These are phyloP conservation scores for Fringilla coelebs DNA, from an alignment of 2,797 vertebrate species.

Conservation along the genomic window DNA sequence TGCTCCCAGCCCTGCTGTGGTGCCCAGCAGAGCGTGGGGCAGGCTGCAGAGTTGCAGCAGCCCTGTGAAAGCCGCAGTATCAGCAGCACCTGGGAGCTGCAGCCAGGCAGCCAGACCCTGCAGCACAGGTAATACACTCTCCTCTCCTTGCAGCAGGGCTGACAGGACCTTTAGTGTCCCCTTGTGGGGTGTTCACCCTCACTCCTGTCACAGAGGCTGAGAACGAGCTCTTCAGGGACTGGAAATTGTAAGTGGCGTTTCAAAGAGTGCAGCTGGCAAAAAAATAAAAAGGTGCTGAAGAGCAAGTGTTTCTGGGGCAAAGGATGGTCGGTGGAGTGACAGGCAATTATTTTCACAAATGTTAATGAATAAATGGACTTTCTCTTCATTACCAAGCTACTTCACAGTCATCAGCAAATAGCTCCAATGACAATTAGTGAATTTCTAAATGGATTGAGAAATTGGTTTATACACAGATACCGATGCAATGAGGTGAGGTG, in stretches of 20 bases:
- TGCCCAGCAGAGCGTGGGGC: background rate
- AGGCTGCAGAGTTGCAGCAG: background rate
- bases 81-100: background rate
- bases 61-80: background rate
- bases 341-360: slow-evolving; percentile 48
- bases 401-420: slow-evolving; percentile 42
- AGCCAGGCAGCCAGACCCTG: background rate
- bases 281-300: background rate
- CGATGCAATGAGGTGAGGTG: background rate
- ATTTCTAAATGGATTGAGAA: slow-evolving; percentile 26
- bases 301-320: slow-evolving; percentile 45
- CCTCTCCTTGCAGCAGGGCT: background rate
- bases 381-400: slow-evolving; percentile 44
- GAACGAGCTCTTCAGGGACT: slow-evolving; percentile 21
- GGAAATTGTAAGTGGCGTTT: background rate
- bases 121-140: background rate
- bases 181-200: background rate
- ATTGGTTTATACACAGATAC: background rate
- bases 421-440: slow-evolving; percentile 42
- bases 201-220: background rate
- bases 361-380: slow-evolving; percentile 56
- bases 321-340: slow-evolving; percentile 13
- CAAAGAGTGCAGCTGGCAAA: background rate
- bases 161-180: background rate
- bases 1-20: rapidly evolving